Evolutionary conservation across 2,888 invertebrate species (phyloP), one percentile per base, ranked within the genome.

Genomic region (Eupithecia subfuscata): DNA sequence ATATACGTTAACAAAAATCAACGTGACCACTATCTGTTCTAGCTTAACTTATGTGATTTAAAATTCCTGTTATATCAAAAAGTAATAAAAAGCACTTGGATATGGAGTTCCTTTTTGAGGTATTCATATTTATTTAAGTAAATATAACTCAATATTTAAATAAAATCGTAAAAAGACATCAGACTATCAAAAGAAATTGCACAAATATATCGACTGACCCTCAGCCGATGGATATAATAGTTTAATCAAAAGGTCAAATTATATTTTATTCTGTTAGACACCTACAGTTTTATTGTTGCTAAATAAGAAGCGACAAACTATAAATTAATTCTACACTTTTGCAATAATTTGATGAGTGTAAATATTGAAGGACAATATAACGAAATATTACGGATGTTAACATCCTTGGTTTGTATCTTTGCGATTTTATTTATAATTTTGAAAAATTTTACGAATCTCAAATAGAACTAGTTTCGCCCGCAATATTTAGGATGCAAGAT

Each of bases 281-380:
- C 78, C 80, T 75, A 78, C 78, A 74, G 52, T 73, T 75, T 77
- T 74, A 73, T 73, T 71, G 75, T 79, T 79, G 75, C 79, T 40
- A 78, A 76, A 79, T 72, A 69, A 22, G 25, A 70, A 75, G 48
- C 70, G 71, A 74, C 70, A 77, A 77, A 77, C 68, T 45, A 45
- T 72, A 63, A 72, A 77, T 68, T 67, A 69, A 75, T 77, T 73
- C 56, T 69, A 56, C 14, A 40, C 18, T 75, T 75, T 75, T 22
- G 77, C 68, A 77, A 75, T 68, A 37, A 18, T 12, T 64, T 71
- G 12, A 72, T 70, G 70, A 73, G n/a, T 40, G 67, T 73, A 40
- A 56, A 64, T 74, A 40, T 67, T 70, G 48, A 77, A 72, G 70
- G 34, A 68, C 69, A 30, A 45, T 65, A 63, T 73, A 69, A 40